Evolutionary conservation across 2,113 vertebrate genomes (phyloP), one percentile per base, ranked within the genome.

Genomic region (Brachypodius melanocephalos): DNA sequence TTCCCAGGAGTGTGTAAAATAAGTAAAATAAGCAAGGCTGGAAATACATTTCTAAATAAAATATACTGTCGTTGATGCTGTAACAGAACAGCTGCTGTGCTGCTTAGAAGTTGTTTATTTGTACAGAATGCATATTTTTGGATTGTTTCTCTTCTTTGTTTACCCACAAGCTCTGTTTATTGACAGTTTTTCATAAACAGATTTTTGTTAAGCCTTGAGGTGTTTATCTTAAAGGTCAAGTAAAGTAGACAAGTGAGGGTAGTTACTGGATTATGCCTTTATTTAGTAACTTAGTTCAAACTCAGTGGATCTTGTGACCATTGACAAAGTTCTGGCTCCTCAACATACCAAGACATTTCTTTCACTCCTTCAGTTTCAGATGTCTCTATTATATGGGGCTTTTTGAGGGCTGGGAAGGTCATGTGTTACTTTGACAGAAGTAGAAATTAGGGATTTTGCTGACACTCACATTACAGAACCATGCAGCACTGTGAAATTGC

Each of bases 1-100:
- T 93, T 97, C 80, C 68, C 90, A 36, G 38, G n/a, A 48, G 16
- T 18, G 2, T 92, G 36, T 91, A 93, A 93, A 96, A 93, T 59
- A 91, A 92, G 36, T 91, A 93, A 93, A 96, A 93, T 59, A 91
- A 92, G 24, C 61, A 91, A 24, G 16, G 42, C 69, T 0, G 1
- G 58, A 84, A 91, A 86, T 34, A 25, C 31, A 68, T 87, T 94
- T 96, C 28, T 43, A 29, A 84, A 74, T 91, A 92, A 96, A 79
- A 80, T 54, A 82, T 43, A 46, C 95, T 95, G 87, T 74, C 38
- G 22, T 77, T 78, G 82, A 55, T 95, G 86, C 69, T 85, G 78
- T 85, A 77, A 79, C 80, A 95, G 69, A 92, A 78, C 95, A 88
- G 76, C 55, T 88, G 62, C 10, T 34, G 1, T 59, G 48, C 25